phyloP scores from a whole-genome alignment of 1,140 invertebrate species.

The Bactericera cockerelli region DNA sequence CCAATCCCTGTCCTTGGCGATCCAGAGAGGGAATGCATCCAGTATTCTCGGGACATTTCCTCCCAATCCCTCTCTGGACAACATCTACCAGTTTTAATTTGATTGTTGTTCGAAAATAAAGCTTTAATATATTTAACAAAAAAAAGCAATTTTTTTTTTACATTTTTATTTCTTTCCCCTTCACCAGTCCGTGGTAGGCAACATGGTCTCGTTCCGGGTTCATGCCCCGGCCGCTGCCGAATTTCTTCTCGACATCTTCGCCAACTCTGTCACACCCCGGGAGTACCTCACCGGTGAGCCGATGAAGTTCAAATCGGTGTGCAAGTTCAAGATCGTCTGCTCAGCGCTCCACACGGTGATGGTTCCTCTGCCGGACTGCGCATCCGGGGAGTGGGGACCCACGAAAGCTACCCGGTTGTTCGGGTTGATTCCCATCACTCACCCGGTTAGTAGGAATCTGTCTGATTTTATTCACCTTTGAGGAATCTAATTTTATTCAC shows the following conservation, averaged over 20 bases:
- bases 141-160: no score
- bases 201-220: conserved; percentile 79
- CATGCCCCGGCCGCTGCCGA: conserved; percentile 88
- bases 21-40: no score
- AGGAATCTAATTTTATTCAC: no score
- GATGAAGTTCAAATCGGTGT: conserved; percentile 98
- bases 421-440: conserved; percentile 63
- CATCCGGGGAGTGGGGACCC: conserved; percentile 98
- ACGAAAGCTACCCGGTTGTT: conserved; percentile 85
- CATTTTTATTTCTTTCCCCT: conserved; percentile 12
- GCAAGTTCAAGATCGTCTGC: conserved; percentile 96
- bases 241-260: conserved; percentile 93
- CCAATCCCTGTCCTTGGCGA: no score
- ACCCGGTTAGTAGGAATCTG: conserved; percentile 44
- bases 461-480: no score
- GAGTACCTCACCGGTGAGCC: conserved; percentile 92
- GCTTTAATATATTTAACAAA: no score
- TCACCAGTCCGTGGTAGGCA: conserved; percentile 67
- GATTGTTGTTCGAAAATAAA: no score
- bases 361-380: conserved; percentile 95
- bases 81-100: no score
- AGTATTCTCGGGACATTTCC: no score
- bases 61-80: no score
- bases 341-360: conserved; percentile 86
- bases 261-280: conserved; percentile 91